Evolutionary conservation across 2,797 vertebrate genomes (phyloP), one percentile per base, ranked within the genome.

Genomic region (Gadopsis bispinosus): DNA sequence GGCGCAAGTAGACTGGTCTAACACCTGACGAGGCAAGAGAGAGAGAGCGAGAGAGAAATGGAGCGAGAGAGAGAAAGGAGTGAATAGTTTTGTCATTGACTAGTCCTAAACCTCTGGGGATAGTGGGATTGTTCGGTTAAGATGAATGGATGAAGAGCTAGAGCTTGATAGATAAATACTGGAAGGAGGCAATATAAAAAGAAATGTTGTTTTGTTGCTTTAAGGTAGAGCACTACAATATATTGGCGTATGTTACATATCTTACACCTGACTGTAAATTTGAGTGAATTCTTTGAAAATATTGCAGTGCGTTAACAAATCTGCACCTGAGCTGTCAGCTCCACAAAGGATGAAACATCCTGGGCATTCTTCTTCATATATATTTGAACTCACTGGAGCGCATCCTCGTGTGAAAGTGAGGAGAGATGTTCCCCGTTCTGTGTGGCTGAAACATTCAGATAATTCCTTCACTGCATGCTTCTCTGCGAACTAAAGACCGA

Each of bases 1-100:
- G 73, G 67, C 88, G 91, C 77, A 81, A 83, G 75, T 77, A 77
- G 82, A 64, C 82, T 61, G 78, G 61, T 65, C 60, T 63, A 77
- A 69, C 6, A 22, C 71, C 76, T 62, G 65, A 76, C 5, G 35
- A 75, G 43, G 61, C 4, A 47, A 63, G 55, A 43, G 48, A 73
- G 53, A 39, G 50, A 35, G 35, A 35, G 50, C 47, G 43, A 60
- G 33, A 48, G 51, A 31, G 20, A 50, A 45, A 55, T 33, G 6
- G 35, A 33, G 22, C 26, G 45, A 51, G 61, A 65, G 58, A 26
- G 22, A 58, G 33, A 22, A 50, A 50, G 37, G 20, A 20, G 16
- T 26, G n/a, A 60, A 56, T 16, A 75, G 53, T 50, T 69, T 67
- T 77, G 77, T 56, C 79, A 74, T 13, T 87, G 77, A 80, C 81